A percentile compares a stretch with the other conserved stretches of the same genome.
Conservation (phyloP, 2,113 vertebrate species). For the Carollia perspicillata region DNA sequence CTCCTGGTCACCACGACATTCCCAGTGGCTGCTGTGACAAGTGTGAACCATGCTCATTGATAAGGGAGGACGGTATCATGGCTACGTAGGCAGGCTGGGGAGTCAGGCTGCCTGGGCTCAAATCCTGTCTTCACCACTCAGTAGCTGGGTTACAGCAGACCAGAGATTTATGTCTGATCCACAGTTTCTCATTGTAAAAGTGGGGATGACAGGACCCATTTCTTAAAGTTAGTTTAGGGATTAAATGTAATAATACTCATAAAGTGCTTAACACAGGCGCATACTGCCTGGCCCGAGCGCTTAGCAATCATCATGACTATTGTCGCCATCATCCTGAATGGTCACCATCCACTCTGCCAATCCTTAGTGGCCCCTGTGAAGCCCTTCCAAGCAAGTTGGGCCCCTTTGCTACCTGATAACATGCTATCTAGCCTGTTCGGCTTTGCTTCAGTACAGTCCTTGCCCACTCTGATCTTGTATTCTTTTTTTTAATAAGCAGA, state of each 20-base stretch:
- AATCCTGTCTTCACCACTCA: background rate
- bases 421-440: background rate
- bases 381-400: background rate
- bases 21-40: accelerated
- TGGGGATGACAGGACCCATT: background rate
- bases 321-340: accelerated
- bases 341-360: background rate
- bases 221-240: background rate
- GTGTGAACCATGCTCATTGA: background rate
- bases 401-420: background rate
- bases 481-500: background rate
- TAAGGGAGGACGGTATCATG: accelerated
- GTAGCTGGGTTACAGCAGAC: accelerated
- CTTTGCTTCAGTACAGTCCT: background rate
- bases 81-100: background rate
- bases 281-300: background rate
- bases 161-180: background rate
- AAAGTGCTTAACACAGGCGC: background rate
- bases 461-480: background rate
- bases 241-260: background rate
- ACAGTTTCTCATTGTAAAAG: background rate
- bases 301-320: background rate
- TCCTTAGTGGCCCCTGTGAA: background rate
- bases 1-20: background rate
- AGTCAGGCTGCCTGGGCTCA: background rate